Evolutionary conservation across 2,888 invertebrate genomes (phyloP), one percentile per base, ranked within the genome.

Genomic region (Thumatha senex): DNA sequence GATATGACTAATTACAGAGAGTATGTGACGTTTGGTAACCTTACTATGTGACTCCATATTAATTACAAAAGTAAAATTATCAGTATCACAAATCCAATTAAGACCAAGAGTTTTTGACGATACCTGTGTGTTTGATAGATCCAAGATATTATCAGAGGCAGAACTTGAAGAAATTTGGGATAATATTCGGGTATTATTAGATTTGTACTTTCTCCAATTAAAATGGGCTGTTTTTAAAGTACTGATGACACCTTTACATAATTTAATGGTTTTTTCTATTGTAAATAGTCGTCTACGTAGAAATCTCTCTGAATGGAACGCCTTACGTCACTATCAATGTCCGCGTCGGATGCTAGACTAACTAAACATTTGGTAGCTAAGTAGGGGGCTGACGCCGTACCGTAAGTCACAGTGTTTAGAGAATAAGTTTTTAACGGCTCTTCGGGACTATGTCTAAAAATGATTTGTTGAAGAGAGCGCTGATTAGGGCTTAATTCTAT

Each of bases 361-460:
- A 42, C 41, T 8, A 53, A 14, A 34, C 53, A 53, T n/a, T 53
- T 53, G 2, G 53, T 53, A 1, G 48, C 48, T 15, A 46, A 15
- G 39, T 48, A 48, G 1, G 48, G 46, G n/a, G 48, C 45, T 5
- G 42, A 49, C 0, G 42, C 39, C 1, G 39, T 49, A 1, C 51
- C 44, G 14, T 44, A 44, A 1, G 44, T 45, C 7, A 43, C 18
- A 2, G 34, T 43, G n/a, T 45, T 45, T 38, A 54, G 13, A 10
- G 35, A 49, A 9, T 44, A 46, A 0, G 43, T 46, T 40, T 34
- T 49, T 13, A 54, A 18, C 9, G 46, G 49, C 31, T 46, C 31
- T 2, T 8, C 2, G 9, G 36, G 36, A 13, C 13, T 7, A 36
- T 13, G 13, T 36, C 36, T 7, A 13, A 13, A 36, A 2, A 36